Percentiles rank a stretch among this genome's conserved stretches.
Evolutionary conservation across 37 sponge, comb jelly and placozoan species (phyloP).

Genomic region (Lycopodina hypogea): DNA sequence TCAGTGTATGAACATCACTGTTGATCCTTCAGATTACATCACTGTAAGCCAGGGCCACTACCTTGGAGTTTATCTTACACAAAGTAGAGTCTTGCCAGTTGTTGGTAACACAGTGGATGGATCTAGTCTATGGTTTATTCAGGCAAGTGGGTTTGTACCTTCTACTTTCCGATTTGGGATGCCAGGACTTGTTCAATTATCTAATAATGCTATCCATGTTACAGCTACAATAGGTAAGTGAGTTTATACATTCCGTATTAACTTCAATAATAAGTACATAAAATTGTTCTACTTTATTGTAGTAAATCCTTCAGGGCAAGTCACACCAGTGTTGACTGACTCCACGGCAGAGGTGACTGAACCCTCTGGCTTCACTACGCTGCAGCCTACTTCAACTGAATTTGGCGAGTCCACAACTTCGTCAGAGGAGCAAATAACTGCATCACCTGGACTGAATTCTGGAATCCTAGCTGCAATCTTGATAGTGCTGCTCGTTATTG

Average conservation of each 20-base stretch:
- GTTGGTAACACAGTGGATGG: not conserved
- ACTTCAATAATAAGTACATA: no score
- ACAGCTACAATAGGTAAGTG: constrained; percentile 3
- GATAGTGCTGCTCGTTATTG: not conserved
- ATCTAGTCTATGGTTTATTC: no score
- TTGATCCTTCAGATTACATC: not conserved
- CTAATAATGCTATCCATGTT: not conserved
- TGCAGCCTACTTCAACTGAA: no score
- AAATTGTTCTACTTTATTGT: no score
- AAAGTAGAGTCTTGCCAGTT: not conserved
- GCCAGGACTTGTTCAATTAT: not conserved
- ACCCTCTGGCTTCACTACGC: no score
- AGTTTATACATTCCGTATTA: not conserved
- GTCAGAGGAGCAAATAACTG: no score
- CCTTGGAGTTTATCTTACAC: not conserved
- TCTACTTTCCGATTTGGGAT: not conserved
- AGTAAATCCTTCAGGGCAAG: no score
- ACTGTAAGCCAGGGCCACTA: not conserved
- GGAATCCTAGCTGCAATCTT: not conserved
- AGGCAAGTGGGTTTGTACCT: no score
- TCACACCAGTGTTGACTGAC: no score
- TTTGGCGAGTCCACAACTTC: no score
- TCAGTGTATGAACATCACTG: not conserved
- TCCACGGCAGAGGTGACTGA: no score
- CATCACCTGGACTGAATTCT: not conserved